These are phyloP conservation scores for Enteromius unitaeniatus DNA, from an alignment of 2,797 vertebrate species.

Conservation along the genomic window DNA sequence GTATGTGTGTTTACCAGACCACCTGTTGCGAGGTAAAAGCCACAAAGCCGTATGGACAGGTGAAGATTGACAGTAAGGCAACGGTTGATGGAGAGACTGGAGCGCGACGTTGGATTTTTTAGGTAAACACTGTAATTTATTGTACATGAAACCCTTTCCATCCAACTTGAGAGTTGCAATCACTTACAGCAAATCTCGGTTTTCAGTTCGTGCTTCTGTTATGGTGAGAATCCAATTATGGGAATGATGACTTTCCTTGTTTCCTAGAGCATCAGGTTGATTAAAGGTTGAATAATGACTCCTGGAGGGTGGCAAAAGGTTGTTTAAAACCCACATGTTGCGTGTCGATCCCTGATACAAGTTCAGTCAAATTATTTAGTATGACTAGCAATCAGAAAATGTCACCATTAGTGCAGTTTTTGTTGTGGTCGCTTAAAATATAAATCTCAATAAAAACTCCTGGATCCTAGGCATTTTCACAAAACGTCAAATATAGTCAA, in stretches of 20 bases:
- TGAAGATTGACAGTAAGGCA: conserved; percentile 81
- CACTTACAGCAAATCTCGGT: not conserved
- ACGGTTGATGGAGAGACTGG: conserved; percentile 58
- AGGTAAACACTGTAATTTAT: not conserved
- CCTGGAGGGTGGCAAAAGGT: not conserved
- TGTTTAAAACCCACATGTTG: not conserved
- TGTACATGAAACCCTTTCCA: no score
- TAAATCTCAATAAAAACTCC: not conserved
- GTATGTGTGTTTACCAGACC: conserved; percentile 63
- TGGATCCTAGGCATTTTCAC: not conserved
- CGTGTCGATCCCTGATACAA: not conserved
- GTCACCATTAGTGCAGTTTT: not conserved
- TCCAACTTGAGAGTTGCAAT: not conserved
- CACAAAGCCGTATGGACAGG: conserved; percentile 76
- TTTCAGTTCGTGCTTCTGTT: not conserved
- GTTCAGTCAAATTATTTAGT: not conserved
- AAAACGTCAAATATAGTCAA: not conserved
- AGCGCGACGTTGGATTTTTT: conserved; percentile 63
- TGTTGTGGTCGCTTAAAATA: not conserved
- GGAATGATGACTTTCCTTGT: not conserved
- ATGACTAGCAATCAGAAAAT: not conserved
- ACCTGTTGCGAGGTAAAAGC: conserved; percentile 75
- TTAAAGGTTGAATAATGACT: conserved; percentile 5
- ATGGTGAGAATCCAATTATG: not conserved
- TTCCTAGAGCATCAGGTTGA: not conserved